Base-by-base conservation (phyloP, 2,797 vertebrate species). In the Phrynocephalus vlangalii region DNA sequence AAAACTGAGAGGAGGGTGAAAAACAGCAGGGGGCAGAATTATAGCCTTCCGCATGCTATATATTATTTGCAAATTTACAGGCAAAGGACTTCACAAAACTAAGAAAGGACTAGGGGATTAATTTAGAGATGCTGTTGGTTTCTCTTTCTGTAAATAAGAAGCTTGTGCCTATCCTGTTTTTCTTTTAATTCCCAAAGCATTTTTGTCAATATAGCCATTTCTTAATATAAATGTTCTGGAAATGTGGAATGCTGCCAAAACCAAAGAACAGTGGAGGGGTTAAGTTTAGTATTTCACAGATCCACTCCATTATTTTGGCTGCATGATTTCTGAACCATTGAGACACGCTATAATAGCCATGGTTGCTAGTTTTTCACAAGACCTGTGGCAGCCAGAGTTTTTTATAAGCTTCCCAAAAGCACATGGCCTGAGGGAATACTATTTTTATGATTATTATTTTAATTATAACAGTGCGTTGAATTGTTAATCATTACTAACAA, bases 21-120 rank as follows among this genome's bases (percentile, higher is more conserved):
- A 87, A 91, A 85, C 50, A 89, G 76, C 82, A 90, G 68, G 86
- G 86, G 86, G 0, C 79, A 94, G 89, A 95, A 90, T 94, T 94
- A 95, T 84, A 94, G 83, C 11, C 8, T 0, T 89, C 70, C 52
- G 28, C 50, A 79, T 83, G 75, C 52, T 88, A 15, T 84, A 67
- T 77, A 92, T 92, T 90, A 30, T 80, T 94, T 93, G 91, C 80
- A 92, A 86, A 95, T 93, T 94, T 95, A 92, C 83, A 92, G 90
- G 87, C 8, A 90, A 67, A 44, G 28, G 30, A 63, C 8, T 70
- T 81, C 75, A 81, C 91, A 91, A 87, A 68, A 92, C 78, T 90
- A 89, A 91, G 75, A 91, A 60, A 92, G 86, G 87, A 94, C 79
- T 15, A 73, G 5, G 72, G 86, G 94, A 48, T 87, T 87, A 88